Evolutionary conservation across 1,140 invertebrate species (phyloP), one percentile per base, ranked within the genome.

Genomic region (Scaptomyza hsui): DNA sequence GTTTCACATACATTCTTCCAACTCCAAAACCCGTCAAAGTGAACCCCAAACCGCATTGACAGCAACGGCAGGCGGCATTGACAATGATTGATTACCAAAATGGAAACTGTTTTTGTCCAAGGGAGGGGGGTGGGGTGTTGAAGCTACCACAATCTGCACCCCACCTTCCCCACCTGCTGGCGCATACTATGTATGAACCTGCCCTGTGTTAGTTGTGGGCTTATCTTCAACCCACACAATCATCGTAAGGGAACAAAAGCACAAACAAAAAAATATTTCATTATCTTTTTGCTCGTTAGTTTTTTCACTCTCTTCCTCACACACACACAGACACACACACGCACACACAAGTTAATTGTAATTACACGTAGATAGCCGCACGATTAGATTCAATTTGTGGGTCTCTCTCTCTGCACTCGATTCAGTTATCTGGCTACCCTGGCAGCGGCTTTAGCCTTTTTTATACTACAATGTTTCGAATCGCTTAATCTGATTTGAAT

Each of bases 31-130:
- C 29, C 55, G 29, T 60, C n/a, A 24, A 41, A 51, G 12, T 5
- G 44, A 49, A 51, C 56, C 21, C 59, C 53, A 75, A 69, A 75
- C 82, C 74, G 49, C 70, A 86, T 86, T 86, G 81, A 86, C 81
- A 86, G 70, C 53, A 18, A 16, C 59, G 45, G 48, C 51, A 48
- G 70, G 24, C 72, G 76, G 80, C 82, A 88, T 88, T 88, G 82
- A 88, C 82, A 88, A 88, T 88, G 82, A 88, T 88, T 88, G 82
- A 88, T 88, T 88, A 88, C 82, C 82, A 78, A 47, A 79, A 82
- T 73, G 73, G 76, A 72, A 86, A 85, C 76, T 80, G 76, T 82
- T 80, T 9, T 29, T 9, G 26, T 70, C 3, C 3, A 3, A n/a
- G 32, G 32, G 32, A 37, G 4, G 32, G 32, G 32, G 12, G 0